Percentiles rank a stretch among this genome's conserved stretches.
These are phyloP conservation scores for Myotis planiceps DNA, from an alignment of 2,797 vertebrate genomes.

Conservation along the genomic window DNA sequence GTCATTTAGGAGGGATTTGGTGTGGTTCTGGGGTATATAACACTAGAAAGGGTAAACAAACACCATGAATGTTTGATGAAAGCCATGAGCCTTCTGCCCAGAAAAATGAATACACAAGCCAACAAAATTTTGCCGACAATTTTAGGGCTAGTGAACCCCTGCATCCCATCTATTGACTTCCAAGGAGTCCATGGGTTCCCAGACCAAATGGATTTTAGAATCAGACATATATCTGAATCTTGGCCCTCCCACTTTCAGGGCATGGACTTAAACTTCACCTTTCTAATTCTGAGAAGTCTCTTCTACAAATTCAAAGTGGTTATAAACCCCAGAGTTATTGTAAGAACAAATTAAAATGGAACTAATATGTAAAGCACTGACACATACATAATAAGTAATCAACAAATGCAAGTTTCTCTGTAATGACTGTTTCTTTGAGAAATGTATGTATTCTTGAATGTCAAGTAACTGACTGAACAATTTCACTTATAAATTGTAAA, in stretches of 20 bases:
- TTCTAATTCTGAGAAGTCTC: background rate
- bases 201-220: background rate
- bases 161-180: background rate
- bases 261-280: background rate
- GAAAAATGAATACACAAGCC: background rate
- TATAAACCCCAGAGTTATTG: background rate
- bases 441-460: conserved; percentile 29
- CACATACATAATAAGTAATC: background rate
- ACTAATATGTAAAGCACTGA: background rate
- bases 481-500: conserved; percentile 40
- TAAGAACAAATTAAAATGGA: conserved; percentile 44
- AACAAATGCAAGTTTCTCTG: background rate
- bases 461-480: conserved; percentile 40
- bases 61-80: background rate
- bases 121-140: background rate
- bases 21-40: background rate
- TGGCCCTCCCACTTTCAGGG: background rate
- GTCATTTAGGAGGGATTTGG: background rate
- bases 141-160: background rate
- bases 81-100: background rate
- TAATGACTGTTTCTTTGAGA: conserved; percentile 28
- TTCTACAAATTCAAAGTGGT: background rate
- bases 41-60: background rate
- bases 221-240: background rate
- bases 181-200: background rate